Evolutionary conservation across 2,888 invertebrate species (phyloP).

Genomic region (Frankliniella fusca): DNA sequence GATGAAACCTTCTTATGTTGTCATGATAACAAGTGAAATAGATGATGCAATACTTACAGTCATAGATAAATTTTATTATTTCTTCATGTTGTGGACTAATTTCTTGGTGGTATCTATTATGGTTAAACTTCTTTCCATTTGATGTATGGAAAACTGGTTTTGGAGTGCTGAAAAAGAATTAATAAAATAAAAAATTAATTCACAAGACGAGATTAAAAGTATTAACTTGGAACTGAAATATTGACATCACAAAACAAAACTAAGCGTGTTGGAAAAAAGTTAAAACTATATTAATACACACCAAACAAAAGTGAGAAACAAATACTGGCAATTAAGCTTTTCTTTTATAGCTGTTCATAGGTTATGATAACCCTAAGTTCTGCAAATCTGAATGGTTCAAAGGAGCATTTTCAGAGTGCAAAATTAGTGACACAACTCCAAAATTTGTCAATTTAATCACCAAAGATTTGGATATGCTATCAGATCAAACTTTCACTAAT

Average conservation of each 20-base stretch:
- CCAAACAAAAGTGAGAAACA: neutral
- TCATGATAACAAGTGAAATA: slow-evolving; percentile 25
- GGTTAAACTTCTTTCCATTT: slow-evolving; percentile 59
- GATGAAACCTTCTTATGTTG: slow-evolving; percentile 28
- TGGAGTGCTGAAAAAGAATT: slow-evolving; percentile 59
- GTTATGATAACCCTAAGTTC: too few species aligned
- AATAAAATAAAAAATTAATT: slow-evolving; percentile 17
- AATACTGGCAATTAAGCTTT: too few species aligned
- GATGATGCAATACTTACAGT: slow-evolving; percentile 61
- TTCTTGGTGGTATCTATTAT: slow-evolving; percentile 57
- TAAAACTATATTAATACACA: neutral
- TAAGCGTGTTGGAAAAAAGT: neutral
- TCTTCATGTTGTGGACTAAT: slow-evolving; percentile 78
- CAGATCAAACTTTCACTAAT: neutral
- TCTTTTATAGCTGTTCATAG: too few species aligned
- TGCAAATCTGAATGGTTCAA: too few species aligned
- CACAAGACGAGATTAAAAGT: too few species aligned
- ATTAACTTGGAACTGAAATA: too few species aligned
- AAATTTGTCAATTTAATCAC: too few species aligned
- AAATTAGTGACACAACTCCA: too few species aligned
- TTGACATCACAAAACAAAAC: too few species aligned
- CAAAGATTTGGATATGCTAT: too few species aligned
- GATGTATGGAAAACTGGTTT: slow-evolving; percentile 76
- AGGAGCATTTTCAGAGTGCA: too few species aligned
- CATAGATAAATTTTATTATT: slow-evolving; percentile 78